Evolutionary conservation across 2,888 invertebrate genomes (phyloP).

Genomic region (Sinodicranocentrus sp.): DNA sequence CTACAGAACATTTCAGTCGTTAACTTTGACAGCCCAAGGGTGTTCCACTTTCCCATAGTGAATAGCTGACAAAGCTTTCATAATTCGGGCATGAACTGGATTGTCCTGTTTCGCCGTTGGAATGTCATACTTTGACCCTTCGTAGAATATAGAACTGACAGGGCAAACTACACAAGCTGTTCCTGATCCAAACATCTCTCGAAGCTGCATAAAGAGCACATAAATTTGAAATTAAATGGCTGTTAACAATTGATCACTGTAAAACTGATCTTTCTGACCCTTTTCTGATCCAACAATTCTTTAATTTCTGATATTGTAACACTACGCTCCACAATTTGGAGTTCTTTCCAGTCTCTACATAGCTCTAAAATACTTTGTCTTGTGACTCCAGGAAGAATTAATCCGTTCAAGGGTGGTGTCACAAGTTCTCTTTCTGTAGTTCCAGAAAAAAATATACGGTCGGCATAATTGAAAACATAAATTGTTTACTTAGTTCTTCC

Average conservation of each 20-base stretch:
- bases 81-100: slow-evolving; percentile 86
- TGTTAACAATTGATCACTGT: slow-evolving; percentile 21
- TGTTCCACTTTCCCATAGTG: slow-evolving; percentile 91
- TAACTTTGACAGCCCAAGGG: slow-evolving; percentile 86
- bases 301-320: slow-evolving; percentile 92
- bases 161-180: slow-evolving; percentile 98
- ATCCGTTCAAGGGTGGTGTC: slow-evolving; percentile 95
- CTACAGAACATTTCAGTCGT: slow-evolving; percentile 77
- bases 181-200: slow-evolving; percentile 98
- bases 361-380: slow-evolving; percentile 92
- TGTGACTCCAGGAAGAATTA: slow-evolving; percentile 97
- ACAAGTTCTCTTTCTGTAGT: slow-evolving; percentile 92
- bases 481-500: too few species aligned
- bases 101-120: slow-evolving; percentile 86
- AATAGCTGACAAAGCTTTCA: slow-evolving; percentile 89
- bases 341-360: slow-evolving; percentile 89
- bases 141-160: slow-evolving; percentile 89
- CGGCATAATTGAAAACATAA: too few species aligned
- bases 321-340: slow-evolving; percentile 87
- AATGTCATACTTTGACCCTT: slow-evolving; percentile 84
- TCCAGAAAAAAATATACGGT: too few species aligned
- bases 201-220: slow-evolving; percentile 84
- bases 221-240: slow-evolving; percentile 29
- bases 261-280: too few species aligned
- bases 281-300: slow-evolving; percentile 86